Evolutionary conservation across 2,888 invertebrate genomes (phyloP).

Genomic region (Chrysomela aeneicollis): DNA sequence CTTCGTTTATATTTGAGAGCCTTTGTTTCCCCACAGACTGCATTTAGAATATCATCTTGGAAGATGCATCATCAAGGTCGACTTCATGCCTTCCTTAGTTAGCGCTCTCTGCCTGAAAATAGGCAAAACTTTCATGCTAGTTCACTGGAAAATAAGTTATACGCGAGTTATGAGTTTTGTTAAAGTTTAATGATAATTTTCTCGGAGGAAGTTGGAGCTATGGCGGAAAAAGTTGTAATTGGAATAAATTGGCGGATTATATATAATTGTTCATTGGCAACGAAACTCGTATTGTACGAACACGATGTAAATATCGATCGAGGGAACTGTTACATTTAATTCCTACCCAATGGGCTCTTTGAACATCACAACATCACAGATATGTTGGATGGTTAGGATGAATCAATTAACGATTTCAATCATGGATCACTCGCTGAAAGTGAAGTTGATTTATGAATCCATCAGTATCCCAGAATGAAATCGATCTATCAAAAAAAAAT

Average conservation of each 20-base stretch:
- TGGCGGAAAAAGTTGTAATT: background rate
- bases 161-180: background rate
- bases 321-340: no score
- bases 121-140: background rate
- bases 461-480: no score
- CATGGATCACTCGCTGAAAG: no score
- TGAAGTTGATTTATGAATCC: no score
- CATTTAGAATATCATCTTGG: background rate
- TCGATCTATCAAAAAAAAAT: no score
- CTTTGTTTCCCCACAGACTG: background rate
- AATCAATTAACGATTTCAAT: no score
- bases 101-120: background rate
- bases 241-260: background rate
- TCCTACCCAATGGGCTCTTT: no score
- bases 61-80: background rate
- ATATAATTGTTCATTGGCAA: background rate
- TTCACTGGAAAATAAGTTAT: constrained; percentile 4
- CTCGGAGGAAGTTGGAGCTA: background rate
- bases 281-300: background rate
- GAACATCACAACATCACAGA: no score
- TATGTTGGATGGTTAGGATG: no score
- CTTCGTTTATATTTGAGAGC: background rate
- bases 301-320: background rate
- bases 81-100: background rate
- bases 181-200: background rate